Conservation (phyloP, 30 jellyfish, hydroid and myxozoan genomes). For the Chrysaora quinquecirrha region DNA sequence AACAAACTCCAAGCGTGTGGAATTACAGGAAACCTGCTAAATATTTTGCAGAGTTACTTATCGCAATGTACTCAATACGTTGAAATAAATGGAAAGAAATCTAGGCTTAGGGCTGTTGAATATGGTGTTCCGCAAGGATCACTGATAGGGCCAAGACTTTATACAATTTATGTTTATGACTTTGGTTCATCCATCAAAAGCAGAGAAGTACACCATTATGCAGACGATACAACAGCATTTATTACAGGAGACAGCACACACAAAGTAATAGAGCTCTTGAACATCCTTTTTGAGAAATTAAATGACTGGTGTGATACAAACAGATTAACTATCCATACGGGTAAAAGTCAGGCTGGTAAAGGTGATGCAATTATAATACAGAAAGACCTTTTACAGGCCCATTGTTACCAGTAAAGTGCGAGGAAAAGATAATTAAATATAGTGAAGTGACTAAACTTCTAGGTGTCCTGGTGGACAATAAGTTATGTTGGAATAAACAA, state of each 20-base stretch:
- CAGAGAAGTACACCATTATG: conserved; percentile 9
- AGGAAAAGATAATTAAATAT: background rate
- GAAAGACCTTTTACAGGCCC: conserved; percentile 18
- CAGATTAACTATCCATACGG: conserved; percentile 6
- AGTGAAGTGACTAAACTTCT: conserved; percentile 5
- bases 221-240: conserved; percentile 6
- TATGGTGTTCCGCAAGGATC: conserved; percentile 79
- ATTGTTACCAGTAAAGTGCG: conserved; percentile 13
- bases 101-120: conserved; percentile 17
- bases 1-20: conserved; percentile 53
- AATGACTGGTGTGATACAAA: conserved; percentile 12
- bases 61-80: conserved; percentile 27
- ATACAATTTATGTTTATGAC: conserved; percentile 22
- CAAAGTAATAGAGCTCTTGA: background rate
- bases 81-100: conserved; percentile 44
- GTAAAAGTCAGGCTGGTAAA: conserved; percentile 11
- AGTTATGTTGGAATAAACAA: background rate
- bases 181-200: conserved; percentile 5
- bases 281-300: background rate
- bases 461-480: background rate
- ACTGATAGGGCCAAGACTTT: conserved; percentile 49
- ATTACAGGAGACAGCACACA: background rate
- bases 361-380: conserved; percentile 8
- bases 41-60: conserved; percentile 6
- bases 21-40: conserved; percentile 16